A percentile compares a stretch with the other conserved stretches of the same genome.
phyloP scores from a whole-genome alignment of 2,888 invertebrate genomes.

The Thera britannica region DNA sequence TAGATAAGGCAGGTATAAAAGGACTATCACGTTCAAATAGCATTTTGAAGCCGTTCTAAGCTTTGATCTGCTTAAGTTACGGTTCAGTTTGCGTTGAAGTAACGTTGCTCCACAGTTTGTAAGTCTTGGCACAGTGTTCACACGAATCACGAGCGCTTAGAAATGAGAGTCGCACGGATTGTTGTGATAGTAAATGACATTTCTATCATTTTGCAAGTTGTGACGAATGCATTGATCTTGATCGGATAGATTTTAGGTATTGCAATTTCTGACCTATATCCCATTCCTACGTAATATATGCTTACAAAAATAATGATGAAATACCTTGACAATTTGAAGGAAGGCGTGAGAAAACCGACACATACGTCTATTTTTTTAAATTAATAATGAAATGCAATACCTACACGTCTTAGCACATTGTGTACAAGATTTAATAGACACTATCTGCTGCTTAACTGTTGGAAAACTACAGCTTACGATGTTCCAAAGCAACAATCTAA shows the following conservation, averaged over 20 bases:
- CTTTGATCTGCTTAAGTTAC: slow-evolving; percentile 2
- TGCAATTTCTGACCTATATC: neutral
- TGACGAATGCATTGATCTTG: slow-evolving; percentile 31
- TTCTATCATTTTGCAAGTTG: slow-evolving; percentile 56
- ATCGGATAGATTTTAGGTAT: neutral
- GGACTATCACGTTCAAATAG: slow-evolving; percentile 19
- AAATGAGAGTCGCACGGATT: slow-evolving; percentile 38
- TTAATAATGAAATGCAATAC: neutral
- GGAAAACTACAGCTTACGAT: neutral
- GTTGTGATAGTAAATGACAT: slow-evolving; percentile 52
- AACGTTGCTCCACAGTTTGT: slow-evolving; percentile 47
- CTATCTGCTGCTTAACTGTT: neutral
- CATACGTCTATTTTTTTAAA: slow-evolving; percentile 5
- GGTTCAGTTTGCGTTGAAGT: slow-evolving; percentile 15
- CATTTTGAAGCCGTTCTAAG: slow-evolving; percentile 8
- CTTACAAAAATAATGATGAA: neutral
- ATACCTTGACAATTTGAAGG: slow-evolving; percentile 15
- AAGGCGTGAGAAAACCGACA: slow-evolving; percentile 18
- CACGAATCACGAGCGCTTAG: slow-evolving; percentile 52
- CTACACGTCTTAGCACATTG: neutral
- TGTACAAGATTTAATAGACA: neutral
- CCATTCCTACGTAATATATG: neutral
- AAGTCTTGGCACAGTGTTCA: slow-evolving; percentile 44
- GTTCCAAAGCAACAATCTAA: neutral
- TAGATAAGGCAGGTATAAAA: slow-evolving; percentile 34